phyloP scores from a whole-genome alignment of 2,113 vertebrate genomes.

The Orycteropus afer region DNA sequence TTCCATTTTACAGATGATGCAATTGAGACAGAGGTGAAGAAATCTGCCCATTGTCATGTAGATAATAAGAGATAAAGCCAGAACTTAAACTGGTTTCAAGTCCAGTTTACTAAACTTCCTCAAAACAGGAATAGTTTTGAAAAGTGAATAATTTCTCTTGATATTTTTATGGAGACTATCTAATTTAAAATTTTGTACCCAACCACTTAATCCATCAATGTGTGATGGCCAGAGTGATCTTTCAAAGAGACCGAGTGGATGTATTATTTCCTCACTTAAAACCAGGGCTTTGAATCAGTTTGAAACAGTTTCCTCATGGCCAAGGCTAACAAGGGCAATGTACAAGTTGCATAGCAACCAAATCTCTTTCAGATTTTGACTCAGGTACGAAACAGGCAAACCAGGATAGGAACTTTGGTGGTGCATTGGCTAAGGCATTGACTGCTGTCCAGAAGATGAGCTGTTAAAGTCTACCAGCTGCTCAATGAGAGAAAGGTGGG shows the following conservation, averaged over 20 bases:
- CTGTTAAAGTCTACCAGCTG: too few relatives aligned
- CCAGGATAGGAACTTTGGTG: too few relatives aligned
- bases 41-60: neutral
- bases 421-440: too few relatives aligned
- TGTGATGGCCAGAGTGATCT: neutral
- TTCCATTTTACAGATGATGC: neutral
- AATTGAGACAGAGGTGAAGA: neutral
- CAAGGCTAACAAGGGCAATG: too few relatives aligned
- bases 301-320: too few relatives aligned
- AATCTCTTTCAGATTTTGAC: too few relatives aligned
- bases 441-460: too few relatives aligned
- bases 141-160: neutral
- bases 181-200: neutral
- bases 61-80: constrained; percentile 6
- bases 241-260: neutral
- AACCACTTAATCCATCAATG: neutral
- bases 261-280: neutral
- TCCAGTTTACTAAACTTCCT: constrained; percentile 2
- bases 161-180: constrained; percentile 27
- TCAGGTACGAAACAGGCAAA: too few relatives aligned
- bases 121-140: neutral
- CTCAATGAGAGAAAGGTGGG: too few relatives aligned
- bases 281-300: neutral
- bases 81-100: constrained; percentile 5
- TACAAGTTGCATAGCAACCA: too few relatives aligned